Evolutionary conservation across 2,797 vertebrate genomes (phyloP).

Genomic region (Chrysocyon brachyurus): DNA sequence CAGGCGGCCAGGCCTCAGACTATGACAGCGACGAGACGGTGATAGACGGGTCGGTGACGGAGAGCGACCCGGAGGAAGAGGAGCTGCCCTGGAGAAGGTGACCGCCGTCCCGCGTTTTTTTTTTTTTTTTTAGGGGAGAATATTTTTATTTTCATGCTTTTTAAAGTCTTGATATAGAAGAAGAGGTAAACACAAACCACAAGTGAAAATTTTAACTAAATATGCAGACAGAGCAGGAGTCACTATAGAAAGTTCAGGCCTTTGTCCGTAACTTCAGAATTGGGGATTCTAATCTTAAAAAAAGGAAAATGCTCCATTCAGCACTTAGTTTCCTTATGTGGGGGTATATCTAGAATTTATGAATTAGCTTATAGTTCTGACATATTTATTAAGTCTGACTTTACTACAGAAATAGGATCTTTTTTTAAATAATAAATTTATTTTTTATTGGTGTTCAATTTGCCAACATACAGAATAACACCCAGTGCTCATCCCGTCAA

Average conservation of each 20-base stretch:
- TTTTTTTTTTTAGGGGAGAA: neutral
- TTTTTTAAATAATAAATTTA: no score
- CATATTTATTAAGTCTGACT: constrained; percentile 6
- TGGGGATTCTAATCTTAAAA: neutral
- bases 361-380: neutral
- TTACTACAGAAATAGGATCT: neutral
- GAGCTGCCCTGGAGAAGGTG: constrained; percentile 78
- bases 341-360: neutral
- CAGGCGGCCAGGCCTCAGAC: rapidly evolving
- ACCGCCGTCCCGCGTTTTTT: neutral
- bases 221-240: neutral
- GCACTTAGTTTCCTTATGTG: constrained; percentile 4
- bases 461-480: no score
- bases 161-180: constrained; percentile 26
- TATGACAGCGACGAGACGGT: constrained; percentile 85
- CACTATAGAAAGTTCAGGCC: neutral
- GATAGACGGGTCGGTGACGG: constrained; percentile 81
- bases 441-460: no score
- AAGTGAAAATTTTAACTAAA: constrained; percentile 16
- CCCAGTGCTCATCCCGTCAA: no score
- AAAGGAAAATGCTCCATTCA: neutral
- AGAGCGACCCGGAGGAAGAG: constrained; percentile 86
- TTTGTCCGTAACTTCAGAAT: constrained; percentile 60
- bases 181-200: neutral
- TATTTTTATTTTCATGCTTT: constrained; percentile 64